A percentile compares a stretch with the other conserved stretches of the same genome.
These are phyloP conservation scores for Galaxias olidus DNA, from an alignment of 2,797 vertebrate species.

Conservation along the genomic window DNA sequence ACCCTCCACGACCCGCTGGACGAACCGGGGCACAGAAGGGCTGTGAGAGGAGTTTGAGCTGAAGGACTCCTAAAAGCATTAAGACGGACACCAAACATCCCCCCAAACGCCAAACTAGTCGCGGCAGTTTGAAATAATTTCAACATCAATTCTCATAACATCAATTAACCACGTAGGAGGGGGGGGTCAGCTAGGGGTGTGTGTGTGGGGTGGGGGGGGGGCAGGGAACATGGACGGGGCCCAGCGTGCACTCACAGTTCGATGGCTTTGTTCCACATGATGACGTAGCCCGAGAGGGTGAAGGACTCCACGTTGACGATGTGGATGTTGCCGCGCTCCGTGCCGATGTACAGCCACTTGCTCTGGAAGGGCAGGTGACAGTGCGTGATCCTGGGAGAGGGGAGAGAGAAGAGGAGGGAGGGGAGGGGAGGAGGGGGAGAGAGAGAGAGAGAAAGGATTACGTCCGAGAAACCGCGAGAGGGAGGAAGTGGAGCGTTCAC, in stretches of 20 bases:
- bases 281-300: constrained; percentile 91
- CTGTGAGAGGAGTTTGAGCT: too few relatives aligned
- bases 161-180: background rate
- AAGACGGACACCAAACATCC: too few relatives aligned
- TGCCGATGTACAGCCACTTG: constrained; percentile 89
- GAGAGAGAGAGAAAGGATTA: background rate
- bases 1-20: too few relatives aligned
- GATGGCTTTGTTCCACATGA: constrained; percentile 97
- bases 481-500: too few relatives aligned
- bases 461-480: too few relatives aligned
- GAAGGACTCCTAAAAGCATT: too few relatives aligned
- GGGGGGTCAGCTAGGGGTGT: too few relatives aligned
- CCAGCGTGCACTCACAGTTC: constrained; percentile 83
- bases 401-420: constrained; percentile 15
- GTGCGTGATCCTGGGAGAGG: constrained; percentile 82
- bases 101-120: too few relatives aligned
- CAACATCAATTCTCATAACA: too few relatives aligned
- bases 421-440: background rate
- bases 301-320: constrained; percentile 92
- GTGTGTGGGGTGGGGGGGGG: too few relatives aligned
- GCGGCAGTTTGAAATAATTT: too few relatives aligned
- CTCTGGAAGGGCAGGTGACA: constrained; percentile 91
- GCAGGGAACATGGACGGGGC: constrained; percentile 9
- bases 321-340: constrained; percentile 88
- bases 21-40: too few relatives aligned